Evolutionary conservation across 2,113 vertebrate species (phyloP).

Genomic region (Nerophis lumbriciformis): DNA sequence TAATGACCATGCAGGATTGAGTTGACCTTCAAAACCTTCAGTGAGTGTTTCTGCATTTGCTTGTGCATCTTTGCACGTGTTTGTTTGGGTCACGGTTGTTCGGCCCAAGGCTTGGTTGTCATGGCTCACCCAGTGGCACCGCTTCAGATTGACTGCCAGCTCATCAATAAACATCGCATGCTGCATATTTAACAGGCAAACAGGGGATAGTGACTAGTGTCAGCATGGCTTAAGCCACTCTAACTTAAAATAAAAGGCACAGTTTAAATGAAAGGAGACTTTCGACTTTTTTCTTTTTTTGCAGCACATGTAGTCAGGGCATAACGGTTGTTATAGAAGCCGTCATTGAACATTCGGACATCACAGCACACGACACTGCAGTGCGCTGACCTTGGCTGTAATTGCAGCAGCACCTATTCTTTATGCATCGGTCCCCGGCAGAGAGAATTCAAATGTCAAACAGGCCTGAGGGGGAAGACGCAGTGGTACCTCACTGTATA

Average conservation of each 20-base stretch:
- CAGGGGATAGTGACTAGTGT: slow-evolving; percentile 29
- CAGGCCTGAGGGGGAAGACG: slow-evolving; percentile 35
- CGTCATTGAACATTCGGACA: slow-evolving; percentile 43
- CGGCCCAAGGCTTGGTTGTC: background rate
- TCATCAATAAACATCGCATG: slow-evolving; percentile 40
- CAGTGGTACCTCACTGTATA: slow-evolving; percentile 28
- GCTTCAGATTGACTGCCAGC: slow-evolving; percentile 39
- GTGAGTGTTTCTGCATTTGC: background rate
- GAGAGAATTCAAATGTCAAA: slow-evolving; percentile 62
- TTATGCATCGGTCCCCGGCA: slow-evolving; percentile 57
- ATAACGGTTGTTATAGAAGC: slow-evolving; percentile 29
- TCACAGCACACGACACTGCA: slow-evolving; percentile 39
- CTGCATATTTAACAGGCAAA: slow-evolving; percentile 31
- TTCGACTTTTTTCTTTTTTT: background rate
- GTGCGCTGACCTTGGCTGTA: slow-evolving; percentile 55
- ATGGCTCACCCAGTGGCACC: background rate
- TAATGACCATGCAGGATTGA: slow-evolving; percentile 19
- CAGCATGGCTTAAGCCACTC: slow-evolving; percentile 8
- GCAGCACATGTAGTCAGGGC: background rate
- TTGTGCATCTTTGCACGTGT: background rate
- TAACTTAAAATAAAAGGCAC: slow-evolving; percentile 19
- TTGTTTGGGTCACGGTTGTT: background rate
- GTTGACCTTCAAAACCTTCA: background rate
- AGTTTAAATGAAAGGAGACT: slow-evolving; percentile 26
- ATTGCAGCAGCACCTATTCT: slow-evolving; percentile 57